Evolutionary conservation across 2,113 vertebrate genomes (phyloP).

Genomic region (Pseudonaja textilis): DNA sequence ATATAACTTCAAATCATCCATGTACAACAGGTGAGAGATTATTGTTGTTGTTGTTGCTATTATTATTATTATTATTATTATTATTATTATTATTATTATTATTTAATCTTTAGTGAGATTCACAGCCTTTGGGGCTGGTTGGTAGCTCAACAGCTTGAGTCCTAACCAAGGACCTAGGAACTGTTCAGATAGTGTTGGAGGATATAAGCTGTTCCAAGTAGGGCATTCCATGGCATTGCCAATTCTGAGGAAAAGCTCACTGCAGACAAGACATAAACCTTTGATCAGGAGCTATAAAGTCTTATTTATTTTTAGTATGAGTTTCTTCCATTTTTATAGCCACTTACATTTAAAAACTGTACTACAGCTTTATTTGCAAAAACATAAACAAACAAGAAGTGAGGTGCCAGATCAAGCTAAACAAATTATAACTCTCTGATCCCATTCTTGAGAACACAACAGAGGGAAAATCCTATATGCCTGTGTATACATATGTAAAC

Average conservation of each 20-base stretch:
- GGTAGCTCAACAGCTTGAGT: no score
- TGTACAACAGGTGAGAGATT: no score
- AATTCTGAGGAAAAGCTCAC: background rate
- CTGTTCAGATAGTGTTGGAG: no score
- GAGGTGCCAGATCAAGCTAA: background rate
- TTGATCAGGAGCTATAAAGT: background rate
- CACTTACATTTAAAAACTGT: background rate
- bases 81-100: no score
- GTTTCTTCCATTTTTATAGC: background rate
- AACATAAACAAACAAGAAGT: background rate
- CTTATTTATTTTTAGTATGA: background rate
- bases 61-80: no score
- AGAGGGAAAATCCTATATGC: background rate
- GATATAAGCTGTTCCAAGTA: no score
- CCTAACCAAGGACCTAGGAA: no score
- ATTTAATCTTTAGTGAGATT: no score
- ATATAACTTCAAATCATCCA: no score
- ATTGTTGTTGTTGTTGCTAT: no score
- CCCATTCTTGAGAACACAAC: constrained; percentile 1
- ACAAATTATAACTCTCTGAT: background rate
- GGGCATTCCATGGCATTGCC: background rate
- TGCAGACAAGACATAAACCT: background rate
- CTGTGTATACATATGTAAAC: background rate
- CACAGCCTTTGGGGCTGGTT: no score
- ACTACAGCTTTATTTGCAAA: background rate